Conservation (phyloP, 2,888 invertebrate species). For the Acrocera orbiculus region DNA sequence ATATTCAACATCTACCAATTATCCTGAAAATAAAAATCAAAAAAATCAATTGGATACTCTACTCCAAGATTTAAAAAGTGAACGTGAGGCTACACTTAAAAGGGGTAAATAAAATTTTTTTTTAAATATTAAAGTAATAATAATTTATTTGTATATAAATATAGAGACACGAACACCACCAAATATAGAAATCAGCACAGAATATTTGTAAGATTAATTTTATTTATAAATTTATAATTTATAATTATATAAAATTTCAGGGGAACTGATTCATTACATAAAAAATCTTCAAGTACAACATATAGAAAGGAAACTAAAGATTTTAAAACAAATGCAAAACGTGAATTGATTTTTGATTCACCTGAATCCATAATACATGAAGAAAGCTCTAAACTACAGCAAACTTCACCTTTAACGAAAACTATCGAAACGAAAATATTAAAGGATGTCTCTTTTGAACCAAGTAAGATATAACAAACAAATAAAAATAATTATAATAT, state of each 20-base stretch:
- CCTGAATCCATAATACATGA: slow-evolving; percentile 5
- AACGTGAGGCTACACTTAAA: slow-evolving; percentile 24
- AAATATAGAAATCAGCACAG: too few relatives aligned
- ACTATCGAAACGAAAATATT: slow-evolving; percentile 11
- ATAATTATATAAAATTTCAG: too few relatives aligned
- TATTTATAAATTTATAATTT: too few relatives aligned
- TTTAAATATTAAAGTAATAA: not conserved
- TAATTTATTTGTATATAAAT: too few relatives aligned
- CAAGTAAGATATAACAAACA: slow-evolving; percentile 4
- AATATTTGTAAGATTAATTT: too few relatives aligned
- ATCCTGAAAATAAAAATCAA: slow-evolving; percentile 26
- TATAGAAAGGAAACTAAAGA: too few relatives aligned
- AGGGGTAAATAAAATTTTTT: slow-evolving; percentile 15
- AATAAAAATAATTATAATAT: too few relatives aligned
- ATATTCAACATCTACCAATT: slow-evolving; percentile 20
- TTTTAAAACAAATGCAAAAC: slow-evolving; percentile 8
- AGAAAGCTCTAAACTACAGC: slow-evolving; percentile 3
- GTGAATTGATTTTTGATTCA: slow-evolving; percentile 13
- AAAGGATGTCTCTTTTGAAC: slow-evolving; percentile 12
- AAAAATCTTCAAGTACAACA: too few relatives aligned
- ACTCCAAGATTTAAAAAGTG: slow-evolving; percentile 49
- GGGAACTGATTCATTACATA: too few relatives aligned
- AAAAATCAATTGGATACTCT: slow-evolving; percentile 60
- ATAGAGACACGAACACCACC: too few relatives aligned
- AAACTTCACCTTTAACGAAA: slow-evolving; percentile 9